phyloP scores from a whole-genome alignment of 2,113 vertebrate species.

The Holacanthus passer region DNA sequence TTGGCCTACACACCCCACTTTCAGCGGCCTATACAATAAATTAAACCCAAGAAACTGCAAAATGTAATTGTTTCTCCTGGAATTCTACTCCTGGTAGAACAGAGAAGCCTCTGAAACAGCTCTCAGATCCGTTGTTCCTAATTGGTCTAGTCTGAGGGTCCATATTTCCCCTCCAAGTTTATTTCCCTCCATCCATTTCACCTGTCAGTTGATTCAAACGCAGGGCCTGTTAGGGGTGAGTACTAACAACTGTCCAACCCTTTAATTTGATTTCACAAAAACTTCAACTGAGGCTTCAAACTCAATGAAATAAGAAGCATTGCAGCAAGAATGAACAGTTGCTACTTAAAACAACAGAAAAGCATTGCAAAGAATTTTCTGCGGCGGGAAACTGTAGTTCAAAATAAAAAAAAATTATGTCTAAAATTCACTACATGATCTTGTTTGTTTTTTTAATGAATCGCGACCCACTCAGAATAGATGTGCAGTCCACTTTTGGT shows the following conservation, averaged over 20 bases:
- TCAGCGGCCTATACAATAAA: too few relatives aligned
- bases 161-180: not conserved
- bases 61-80: not conserved
- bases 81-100: too few relatives aligned
- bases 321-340: not conserved
- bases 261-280: not conserved
- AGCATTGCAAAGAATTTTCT: not conserved
- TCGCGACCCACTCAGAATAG: too few relatives aligned
- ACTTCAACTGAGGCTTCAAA: not conserved
- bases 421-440: too few relatives aligned
- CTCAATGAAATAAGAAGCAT: not conserved
- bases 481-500: not conserved
- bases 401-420: not conserved
- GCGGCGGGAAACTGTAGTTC: not conserved
- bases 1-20: too few relatives aligned
- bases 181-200: not conserved
- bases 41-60: too few relatives aligned
- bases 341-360: not conserved
- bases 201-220: not conserved
- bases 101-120: not conserved
- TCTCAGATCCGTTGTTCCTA: not conserved
- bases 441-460: too few relatives aligned
- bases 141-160: not conserved
- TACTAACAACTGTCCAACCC: not conserved
- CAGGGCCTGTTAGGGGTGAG: too few relatives aligned